Evolutionary conservation across 2,888 invertebrate species (phyloP).

Genomic region (Glaucopsyche alexis): DNA sequence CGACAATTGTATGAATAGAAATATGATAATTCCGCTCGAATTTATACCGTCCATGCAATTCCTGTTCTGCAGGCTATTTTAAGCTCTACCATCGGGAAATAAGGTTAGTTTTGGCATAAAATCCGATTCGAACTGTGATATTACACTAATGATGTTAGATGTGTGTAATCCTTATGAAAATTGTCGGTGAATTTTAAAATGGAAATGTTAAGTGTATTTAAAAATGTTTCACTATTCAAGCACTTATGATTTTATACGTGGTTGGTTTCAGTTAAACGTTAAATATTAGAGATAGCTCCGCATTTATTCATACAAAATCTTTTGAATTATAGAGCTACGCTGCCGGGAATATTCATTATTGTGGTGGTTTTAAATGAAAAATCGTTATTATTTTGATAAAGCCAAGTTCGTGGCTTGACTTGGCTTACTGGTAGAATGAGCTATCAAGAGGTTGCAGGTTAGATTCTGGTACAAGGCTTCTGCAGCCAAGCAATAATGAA

Average conservation of each 20-base stretch:
- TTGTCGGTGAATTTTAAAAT: slow-evolving; percentile 11
- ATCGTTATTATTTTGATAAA: neutral
- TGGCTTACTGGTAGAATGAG: too few species aligned
- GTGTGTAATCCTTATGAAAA: slow-evolving; percentile 22
- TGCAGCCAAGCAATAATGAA: too few species aligned
- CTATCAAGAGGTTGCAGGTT: too few species aligned
- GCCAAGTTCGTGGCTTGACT: too few species aligned
- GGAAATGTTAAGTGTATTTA: slow-evolving; percentile 14
- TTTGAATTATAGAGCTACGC: neutral
- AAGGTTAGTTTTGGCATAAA: neutral
- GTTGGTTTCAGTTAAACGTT: neutral
- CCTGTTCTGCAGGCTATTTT: neutral
- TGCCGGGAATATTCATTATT: neutral
- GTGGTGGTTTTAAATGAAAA: neutral
- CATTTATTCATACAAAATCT: neutral
- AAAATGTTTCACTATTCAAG: slow-evolving; percentile 17
- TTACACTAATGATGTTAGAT: slow-evolving; percentile 26
- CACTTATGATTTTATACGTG: slow-evolving; percentile 11
- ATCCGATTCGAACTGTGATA: neutral
- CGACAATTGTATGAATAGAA: slow-evolving; percentile 24
- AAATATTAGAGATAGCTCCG: slow-evolving; percentile 7
- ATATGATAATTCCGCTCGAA: slow-evolving; percentile 14
- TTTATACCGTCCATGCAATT: slow-evolving; percentile 17
- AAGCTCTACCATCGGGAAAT: neutral
- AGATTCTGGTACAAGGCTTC: too few species aligned